phyloP scores from a whole-genome alignment of 2,888 invertebrate genomes.

The Gryllus longicercus region DNA sequence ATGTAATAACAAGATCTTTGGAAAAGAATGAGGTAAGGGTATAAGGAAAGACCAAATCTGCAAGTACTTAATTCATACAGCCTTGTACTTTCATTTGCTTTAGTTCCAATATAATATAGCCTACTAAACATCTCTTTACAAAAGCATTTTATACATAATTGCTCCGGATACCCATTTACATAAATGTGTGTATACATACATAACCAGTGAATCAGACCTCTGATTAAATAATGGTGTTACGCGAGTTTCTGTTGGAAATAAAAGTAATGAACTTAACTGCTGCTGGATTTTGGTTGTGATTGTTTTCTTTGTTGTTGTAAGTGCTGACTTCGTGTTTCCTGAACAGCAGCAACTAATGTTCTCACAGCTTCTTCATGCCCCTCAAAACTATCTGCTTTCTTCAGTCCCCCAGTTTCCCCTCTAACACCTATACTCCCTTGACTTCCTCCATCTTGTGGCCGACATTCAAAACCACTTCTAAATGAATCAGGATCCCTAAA shows the following conservation, averaged over 20 bases:
- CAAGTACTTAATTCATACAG: not conserved
- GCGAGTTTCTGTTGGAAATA: not conserved
- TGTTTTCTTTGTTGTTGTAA: conserved; percentile 47
- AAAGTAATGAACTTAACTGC: conserved; percentile 24
- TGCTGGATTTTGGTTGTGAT: conserved; percentile 42
- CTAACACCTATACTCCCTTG: conserved; percentile 28
- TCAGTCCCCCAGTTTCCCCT: conserved; percentile 45
- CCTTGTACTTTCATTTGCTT: not conserved
- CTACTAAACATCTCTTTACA: not conserved
- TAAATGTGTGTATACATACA: too few species aligned
- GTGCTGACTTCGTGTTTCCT: conserved; percentile 55
- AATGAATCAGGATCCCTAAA: conserved; percentile 43
- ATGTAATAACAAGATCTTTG: too few species aligned
- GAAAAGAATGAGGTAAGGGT: too few species aligned
- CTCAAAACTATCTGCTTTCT: conserved; percentile 65
- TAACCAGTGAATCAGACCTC: too few species aligned
- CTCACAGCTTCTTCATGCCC: conserved; percentile 67
- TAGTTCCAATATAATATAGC: conserved; percentile 8
- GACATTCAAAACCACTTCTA: conserved; percentile 42
- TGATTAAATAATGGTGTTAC: too few species aligned
- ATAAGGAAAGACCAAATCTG: too few species aligned
- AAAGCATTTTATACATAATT: not conserved
- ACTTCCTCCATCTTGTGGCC: conserved; percentile 35
- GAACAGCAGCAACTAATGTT: conserved; percentile 63
- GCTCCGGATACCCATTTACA: too few species aligned